Evolutionary conservation across 1,140 invertebrate species (phyloP), one percentile per base, ranked within the genome.

Genomic region (Lordiphosa mommai): DNA sequence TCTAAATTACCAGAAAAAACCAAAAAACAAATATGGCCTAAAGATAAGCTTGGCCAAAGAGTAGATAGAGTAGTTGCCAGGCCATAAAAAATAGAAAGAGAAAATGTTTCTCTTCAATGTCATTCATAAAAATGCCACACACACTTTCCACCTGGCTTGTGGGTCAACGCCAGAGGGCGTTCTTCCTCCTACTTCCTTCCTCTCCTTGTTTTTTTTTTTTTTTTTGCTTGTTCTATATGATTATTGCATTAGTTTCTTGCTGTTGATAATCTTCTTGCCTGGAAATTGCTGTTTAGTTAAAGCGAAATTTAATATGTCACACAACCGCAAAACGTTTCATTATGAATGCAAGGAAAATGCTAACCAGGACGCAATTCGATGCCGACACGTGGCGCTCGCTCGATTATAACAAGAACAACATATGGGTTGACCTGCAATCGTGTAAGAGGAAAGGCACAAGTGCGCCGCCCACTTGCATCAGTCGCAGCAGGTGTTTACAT

Each of bases 81-180:
- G 55, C 16, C 47, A 50, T 76, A 80, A 69, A 52, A 67, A 58
- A 43, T 6, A 13, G n/a, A 38, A 40, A 43, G 40, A 43, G 40
- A 20, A 43, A 43, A 10, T 12, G 9, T 27, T 27, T 13, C 40
- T 43, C 13, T 29, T 82, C 77, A 82, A 82, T 82, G 77, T 65
- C 77, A 82, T 82, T 82, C 77, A 82, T 82, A 85, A 82, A 82
- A 84, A 76, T 84, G 67, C 65, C 64, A 60, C 13, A 47, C 41
- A 38, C 20, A 53, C 53, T 29, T 27, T 27, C 23, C 46, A 37
- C 38, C 27, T 12, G 47, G 27, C 49, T 74, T 70, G 56, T 80
- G 60, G 76, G 74, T 80, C 76, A 82, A 74, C 76, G 65, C 49
- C 40, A 80, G 76, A 74, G 76, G 74, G 65, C 65, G 67, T 34